Evolutionary conservation across 2,888 invertebrate genomes (phyloP).

Genomic region (Drosophila paramelanica): DNA sequence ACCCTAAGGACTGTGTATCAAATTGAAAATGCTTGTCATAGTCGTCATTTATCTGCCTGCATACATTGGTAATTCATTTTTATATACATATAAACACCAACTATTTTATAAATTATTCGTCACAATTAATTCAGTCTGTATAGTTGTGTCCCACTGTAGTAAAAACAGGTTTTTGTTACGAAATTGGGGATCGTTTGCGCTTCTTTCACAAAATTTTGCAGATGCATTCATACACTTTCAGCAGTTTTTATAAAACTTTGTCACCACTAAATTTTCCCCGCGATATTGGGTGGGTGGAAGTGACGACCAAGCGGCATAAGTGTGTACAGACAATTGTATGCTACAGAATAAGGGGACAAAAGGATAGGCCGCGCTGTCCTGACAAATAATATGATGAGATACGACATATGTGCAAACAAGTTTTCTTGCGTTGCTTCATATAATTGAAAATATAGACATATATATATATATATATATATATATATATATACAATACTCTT

Average conservation of each 20-base stretch:
- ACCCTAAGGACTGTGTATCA: slow-evolving; percentile 68
- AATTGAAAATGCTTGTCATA: slow-evolving; percentile 85
- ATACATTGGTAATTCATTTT: slow-evolving; percentile 72
- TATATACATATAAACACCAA: slow-evolving; percentile 27
- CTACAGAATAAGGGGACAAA: slow-evolving; percentile 46
- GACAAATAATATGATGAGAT: slow-evolving; percentile 85
- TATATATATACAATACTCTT: slow-evolving; percentile 15
- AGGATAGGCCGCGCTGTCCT: slow-evolving; percentile 67
- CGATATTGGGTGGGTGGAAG: slow-evolving; percentile 20
- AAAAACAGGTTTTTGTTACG: slow-evolving; percentile 33
- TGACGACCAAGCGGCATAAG: slow-evolving; percentile 4
- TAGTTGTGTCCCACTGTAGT: slow-evolving; percentile 31
- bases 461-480: slow-evolving; percentile 5
- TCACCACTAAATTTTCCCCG: slow-evolving; percentile 66
- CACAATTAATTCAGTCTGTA: slow-evolving; percentile 83
- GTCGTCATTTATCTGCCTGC: slow-evolving; percentile 81
- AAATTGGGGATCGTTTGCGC: slow-evolving; percentile 3
- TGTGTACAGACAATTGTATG: slow-evolving; percentile 41
- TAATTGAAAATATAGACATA: slow-evolving; percentile 81
- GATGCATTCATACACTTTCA: slow-evolving; percentile 55
- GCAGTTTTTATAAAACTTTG: slow-evolving; percentile 66
- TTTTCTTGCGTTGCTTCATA: slow-evolving; percentile 76
- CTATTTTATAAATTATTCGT: slow-evolving; percentile 82
- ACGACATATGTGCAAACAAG: slow-evolving; percentile 85
- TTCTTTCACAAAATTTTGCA: slow-evolving; percentile 15